Base-by-base conservation (phyloP, 2,888 invertebrate genomes). In the Dynastes grantii region DNA sequence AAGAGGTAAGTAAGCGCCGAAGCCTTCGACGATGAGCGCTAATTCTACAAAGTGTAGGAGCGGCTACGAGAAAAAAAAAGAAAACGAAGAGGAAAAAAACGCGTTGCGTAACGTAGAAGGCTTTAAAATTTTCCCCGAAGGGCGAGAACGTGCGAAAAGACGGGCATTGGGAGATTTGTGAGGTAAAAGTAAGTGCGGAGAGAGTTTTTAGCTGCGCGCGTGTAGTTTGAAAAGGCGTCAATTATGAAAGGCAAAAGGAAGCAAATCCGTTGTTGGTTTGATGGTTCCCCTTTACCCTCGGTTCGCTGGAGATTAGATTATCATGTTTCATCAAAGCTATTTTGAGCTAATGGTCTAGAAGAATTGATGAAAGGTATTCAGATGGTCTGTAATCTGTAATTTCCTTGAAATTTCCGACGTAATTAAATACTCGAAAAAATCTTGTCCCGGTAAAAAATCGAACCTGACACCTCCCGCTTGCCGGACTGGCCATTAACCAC, bases 281-380 rank as follows among this genome's bases (percentile, higher is more conserved):
- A 67, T 67, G 67, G 45, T 22, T 84, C 84, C 32, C n/a, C 37
- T 64, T 40, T 61, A 27, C 16, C 32, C 32, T 32, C 32, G 32
- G 8, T 45, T 45, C 6, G 8, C 45, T 45, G 45, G 11, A 45
- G 45, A 45, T 45, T 45, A 45, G 9, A 11, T 45, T 11, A 45
- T 45, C 45, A 45, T 45, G 45, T 45, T 45, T 45, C 11, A 45
- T 45, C 32, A 32, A 32, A 5, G 32, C 32, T 32, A 32, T 32
- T 32, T 32, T 32, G 32, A 32, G 32, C 0, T 32, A 32, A 32
- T 32, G 5, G 32, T 0, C 32, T 32, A 5, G 32, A 32, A 32
- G 32, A 32, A 32, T 32, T 32, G 32, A 32, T 32, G 32, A 32
- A 5, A 32, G 32, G 5, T 32, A 32, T 32, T 32, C 4, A 32